Base-by-base conservation (phyloP, 2,113 vertebrate species). In the Ciconia stormi region DNA sequence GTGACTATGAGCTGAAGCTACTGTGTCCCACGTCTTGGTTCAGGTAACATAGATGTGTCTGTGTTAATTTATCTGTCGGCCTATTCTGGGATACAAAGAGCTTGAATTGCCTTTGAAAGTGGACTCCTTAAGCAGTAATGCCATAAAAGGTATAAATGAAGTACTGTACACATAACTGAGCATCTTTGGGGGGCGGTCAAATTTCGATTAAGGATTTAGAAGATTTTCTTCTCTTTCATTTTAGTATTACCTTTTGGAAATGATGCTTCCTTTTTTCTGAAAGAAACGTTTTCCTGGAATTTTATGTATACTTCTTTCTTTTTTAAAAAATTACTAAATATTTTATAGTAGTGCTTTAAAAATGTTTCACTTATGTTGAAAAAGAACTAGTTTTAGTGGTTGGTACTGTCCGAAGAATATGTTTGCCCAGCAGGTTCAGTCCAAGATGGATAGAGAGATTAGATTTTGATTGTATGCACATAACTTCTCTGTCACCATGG, bases 211-310 rank as follows among this genome's bases (percentile, higher is more conserved):
- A 34, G 36, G 20, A 38, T 58, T 73, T 56, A 32, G 73, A 73
- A 49, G 16, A 12, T 38, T 70, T 44, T 72, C 18, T 40, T 40
- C 26, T 47, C 4, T 76, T 72, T 50, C 11, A 36, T 78, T 72
- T 84, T 42, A 52, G 12, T 69, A 42, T 29, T 73, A 18, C 3
- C 3, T 82, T 73, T 21, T 34, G 34, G 16, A 72, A 85, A 59
- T 20, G 0, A 44, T 55, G 7, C 2, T 53, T 23, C 1, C 0
- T 4, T 34, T 78, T 44, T 32, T 13, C 14, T 66, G 30, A 30
- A 74, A 40, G 7, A 30, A 67, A 34, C 8, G 3, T 42, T 92
- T 67, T 76, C 30, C 21, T 88, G 23, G 18, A 49, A n/a, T 59
- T 71, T 62, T 66, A 4, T 7, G 7, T 47, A 13, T 13, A 12